Evolutionary conservation across 1,140 invertebrate species (phyloP).

Genomic region (Zaprionus ornatus): DNA sequence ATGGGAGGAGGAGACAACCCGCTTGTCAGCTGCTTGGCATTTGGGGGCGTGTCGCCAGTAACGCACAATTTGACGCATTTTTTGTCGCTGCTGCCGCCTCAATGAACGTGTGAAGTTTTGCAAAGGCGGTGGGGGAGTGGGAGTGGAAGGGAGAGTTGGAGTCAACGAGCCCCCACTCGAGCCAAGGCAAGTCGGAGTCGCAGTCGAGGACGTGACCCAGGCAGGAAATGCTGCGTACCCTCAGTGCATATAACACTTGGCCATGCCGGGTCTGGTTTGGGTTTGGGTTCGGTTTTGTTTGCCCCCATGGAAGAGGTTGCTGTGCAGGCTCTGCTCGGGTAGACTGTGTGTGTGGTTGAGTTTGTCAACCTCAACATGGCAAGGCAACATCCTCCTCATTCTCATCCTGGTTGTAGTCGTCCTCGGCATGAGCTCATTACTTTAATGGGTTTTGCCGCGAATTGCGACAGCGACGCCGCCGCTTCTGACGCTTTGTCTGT

Average conservation of each 20-base stretch:
- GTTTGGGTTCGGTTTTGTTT: conserved; percentile 5
- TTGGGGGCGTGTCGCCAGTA: conserved; percentile 57
- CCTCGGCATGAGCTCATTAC: conserved; percentile 74
- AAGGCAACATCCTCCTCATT: conserved; percentile 27
- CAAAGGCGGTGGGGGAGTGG: conserved; percentile 1
- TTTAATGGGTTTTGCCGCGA: conserved; percentile 63
- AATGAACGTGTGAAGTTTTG: conserved; percentile 50
- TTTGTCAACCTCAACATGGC: conserved; percentile 66
- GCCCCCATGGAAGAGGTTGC: neutral
- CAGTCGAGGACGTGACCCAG: conserved; percentile 39
- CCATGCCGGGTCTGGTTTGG: conserved; percentile 17
- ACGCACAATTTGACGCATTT: conserved; percentile 78
- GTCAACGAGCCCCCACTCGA: neutral
- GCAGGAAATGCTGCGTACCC: conserved; percentile 69
- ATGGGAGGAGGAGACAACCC: neutral
- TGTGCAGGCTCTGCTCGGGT: neutral
- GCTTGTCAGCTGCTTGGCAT: conserved; percentile 22
- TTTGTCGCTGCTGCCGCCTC: conserved; percentile 27
- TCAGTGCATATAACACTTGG: conserved; percentile 57
- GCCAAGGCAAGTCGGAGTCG: neutral
- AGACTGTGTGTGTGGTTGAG: conserved; percentile 28
- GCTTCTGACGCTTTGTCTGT: conserved; percentile 18
- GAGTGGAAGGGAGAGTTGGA: neutral
- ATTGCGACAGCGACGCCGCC: neutral
- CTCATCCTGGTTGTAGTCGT: neutral